phyloP scores from a whole-genome alignment of 1,140 invertebrate genomes.

The Drosophila setifemur region DNA sequence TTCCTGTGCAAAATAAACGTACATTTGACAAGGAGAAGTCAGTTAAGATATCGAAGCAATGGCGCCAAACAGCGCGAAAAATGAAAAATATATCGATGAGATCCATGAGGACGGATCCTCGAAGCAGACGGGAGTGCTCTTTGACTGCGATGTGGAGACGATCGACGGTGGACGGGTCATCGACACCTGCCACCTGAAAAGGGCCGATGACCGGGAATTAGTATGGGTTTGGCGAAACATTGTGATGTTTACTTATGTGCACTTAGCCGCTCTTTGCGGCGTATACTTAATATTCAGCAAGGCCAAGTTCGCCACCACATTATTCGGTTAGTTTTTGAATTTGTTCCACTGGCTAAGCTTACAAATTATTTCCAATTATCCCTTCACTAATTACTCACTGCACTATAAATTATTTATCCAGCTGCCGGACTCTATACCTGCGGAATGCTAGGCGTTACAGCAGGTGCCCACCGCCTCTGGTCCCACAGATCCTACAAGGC shows the following conservation, averaged over 20 bases:
- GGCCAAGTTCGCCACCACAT: conserved; percentile 89
- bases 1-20: no score
- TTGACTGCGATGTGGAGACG: conserved; percentile 85
- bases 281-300: conserved; percentile 90
- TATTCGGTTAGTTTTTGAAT: conserved; percentile 85
- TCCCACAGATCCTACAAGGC: conserved; percentile 97
- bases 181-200: conserved; percentile 71
- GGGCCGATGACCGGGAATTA: conserved; percentile 79
- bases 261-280: conserved; percentile 93
- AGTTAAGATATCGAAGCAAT: no score
- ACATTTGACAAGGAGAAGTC: no score
- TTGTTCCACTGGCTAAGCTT: no score
- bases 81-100: background rate
- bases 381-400: background rate
- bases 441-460: conserved; percentile 89
- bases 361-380: background rate
- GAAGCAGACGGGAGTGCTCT: conserved; percentile 84
- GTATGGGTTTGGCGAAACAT: conserved; percentile 97
- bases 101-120: conserved; percentile 3
- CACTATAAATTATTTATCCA: no score
- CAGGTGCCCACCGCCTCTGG: conserved; percentile 97
- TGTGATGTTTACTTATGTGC: conserved; percentile 91
- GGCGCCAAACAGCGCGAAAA: background rate
- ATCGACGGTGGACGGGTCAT: conserved; percentile 83
- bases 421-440: conserved; percentile 4